Evolutionary conservation across 2,888 invertebrate species (phyloP), one percentile per base, ranked within the genome.

Genomic region (Herminia tarsipennalis): DNA sequence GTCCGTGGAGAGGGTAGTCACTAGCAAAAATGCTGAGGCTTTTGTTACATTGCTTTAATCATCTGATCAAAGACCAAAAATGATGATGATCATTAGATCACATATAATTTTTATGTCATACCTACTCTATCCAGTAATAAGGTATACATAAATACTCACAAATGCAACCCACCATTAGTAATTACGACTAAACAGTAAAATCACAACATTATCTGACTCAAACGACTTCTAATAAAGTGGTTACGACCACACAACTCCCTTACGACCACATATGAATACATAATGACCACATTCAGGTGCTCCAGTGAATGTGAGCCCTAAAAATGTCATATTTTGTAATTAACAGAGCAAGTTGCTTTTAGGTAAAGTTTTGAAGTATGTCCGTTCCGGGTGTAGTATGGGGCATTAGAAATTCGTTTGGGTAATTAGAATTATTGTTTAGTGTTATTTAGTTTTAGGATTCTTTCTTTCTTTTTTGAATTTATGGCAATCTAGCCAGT

Each of bases 261-360:
- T n/a, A n/a, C n/a, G n/a, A n/a, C n/a, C n/a, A n/a, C n/a, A n/a
- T n/a, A n/a, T n/a, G n/a, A n/a, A n/a, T n/a, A 22, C 22, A 25
- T 35, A 17, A 36, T 1, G 10, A 10, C 1, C 25, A 27, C 25
- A 13, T 38, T 16, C 21, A 20, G 14, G 14, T 29, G 38, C 29
- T 22, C n/a, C 6, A 29, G 32, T 33, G 34, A 9, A n/a, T 2
- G 10, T 5, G 6, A 3, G 18, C 12, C 50, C 24, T 44, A 9
- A 49, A 43, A 44, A 41, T 29, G 32, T 25, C 18, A 58, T 56
- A 50, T 52, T 38, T 58, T 28, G 20, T 66, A 63, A 64, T 64
- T 64, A 58, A 44, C 21, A 38, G 38, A 21, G 17, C 14, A 13
- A 5, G 30, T 43, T 28, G 66, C 51, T 64, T 66, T 57, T 51